Base-by-base conservation (phyloP, 2,888 invertebrate genomes). In the Autographa pulchrina region DNA sequence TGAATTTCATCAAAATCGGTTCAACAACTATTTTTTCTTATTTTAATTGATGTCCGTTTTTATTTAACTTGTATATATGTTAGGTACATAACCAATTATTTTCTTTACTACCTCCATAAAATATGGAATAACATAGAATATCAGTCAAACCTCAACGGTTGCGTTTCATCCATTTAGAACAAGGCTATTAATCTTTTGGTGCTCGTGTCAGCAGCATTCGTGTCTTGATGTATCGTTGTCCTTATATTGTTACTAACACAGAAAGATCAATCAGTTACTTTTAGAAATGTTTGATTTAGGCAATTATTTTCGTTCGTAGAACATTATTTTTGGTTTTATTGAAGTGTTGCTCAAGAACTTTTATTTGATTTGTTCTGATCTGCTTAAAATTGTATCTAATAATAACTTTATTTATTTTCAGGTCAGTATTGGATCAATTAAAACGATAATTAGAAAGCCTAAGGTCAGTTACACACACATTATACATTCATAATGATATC, bases 141-240 rank as follows among this genome's bases (percentile, higher is more conserved):
- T 32, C 32, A 32, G 32, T 32, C 3, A 32, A 59, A 14, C 59
- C 20, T 52, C 32, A 38, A 67, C 68, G 65, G 67, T 68, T n/a
- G 0, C 43, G 35, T 48, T 16, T 7, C 61, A 56, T 13, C 65
- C 65, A 79, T 71, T 59, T 54, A 9, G 61, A 62, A 35, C 31
- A 20, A 41, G 8, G 58, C 68, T 41, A 80, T 78, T 78, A 76
- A 80, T 78, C 78, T 69, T 18, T 41, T 32, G 9, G 61, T 58
- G 67, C 59, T n/a, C 38, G 18, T n/a, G 80, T 78, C 80, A 78
- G 61, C 7, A 8, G 25, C 78, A 78, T 54, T 59, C 72, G 68
- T 66, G 65, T 31, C 63, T 60, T 80, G 78, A 78, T 80, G 64
- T 75, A 78, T 78, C 62, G 68, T 56, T 73, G 74, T 38, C 62